phyloP scores from a whole-genome alignment of 1,140 invertebrate species.

The Manduca sexta region DNA sequence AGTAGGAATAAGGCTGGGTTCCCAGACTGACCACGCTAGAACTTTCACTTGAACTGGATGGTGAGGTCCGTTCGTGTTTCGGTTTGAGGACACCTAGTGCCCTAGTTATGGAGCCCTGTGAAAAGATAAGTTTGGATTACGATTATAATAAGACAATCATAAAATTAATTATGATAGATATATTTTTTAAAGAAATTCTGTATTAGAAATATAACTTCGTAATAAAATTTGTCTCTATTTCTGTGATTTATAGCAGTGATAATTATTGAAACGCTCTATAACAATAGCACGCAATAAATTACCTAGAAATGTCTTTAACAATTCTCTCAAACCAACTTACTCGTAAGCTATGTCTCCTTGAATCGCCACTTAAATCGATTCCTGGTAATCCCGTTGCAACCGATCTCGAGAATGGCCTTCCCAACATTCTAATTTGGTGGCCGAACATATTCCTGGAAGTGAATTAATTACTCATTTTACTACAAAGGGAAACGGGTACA shows the following conservation, averaged over 20 bases:
- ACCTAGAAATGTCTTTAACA: no score
- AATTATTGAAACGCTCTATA: no score
- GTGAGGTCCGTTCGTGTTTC: constrained; percentile 76
- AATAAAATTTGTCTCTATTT: no score
- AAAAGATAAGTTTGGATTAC: not conserved
- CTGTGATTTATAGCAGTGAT: no score
- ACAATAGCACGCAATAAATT: no score
- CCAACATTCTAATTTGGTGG: constrained; percentile 68
- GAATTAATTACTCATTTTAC: constrained; percentile 19
- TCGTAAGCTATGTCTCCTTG: constrained; percentile 61
- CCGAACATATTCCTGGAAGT: constrained; percentile 67
- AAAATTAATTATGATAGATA: no score
- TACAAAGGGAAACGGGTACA: constrained; percentile 20
- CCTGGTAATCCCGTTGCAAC: constrained; percentile 63
- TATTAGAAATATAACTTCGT: no score
- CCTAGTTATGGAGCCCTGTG: constrained; percentile 83
- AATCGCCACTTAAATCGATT: constrained; percentile 60
- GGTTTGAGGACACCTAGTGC: constrained; percentile 78
- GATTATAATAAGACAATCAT: no score
- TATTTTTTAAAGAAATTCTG: no score
- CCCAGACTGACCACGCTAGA: constrained; percentile 69
- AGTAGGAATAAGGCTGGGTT: constrained; percentile 54
- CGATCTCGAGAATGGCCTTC: constrained; percentile 64
- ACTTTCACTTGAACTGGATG: constrained; percentile 75
- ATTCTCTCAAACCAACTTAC: constrained; percentile 22